Conservation (phyloP, 2,888 invertebrate species). For the Microctonus hyperodae region DNA sequence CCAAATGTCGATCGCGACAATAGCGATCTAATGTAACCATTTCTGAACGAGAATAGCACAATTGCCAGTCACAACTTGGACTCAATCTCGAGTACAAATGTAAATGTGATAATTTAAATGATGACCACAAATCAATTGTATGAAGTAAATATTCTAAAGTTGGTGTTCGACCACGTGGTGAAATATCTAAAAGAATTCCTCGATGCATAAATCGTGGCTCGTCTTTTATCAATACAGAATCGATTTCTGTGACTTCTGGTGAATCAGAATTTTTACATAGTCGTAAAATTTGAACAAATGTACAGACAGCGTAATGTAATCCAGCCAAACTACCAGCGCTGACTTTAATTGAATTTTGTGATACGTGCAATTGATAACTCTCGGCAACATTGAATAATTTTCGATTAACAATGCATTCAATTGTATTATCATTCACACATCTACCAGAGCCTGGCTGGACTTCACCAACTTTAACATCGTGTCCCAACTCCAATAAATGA, state of each 20-base stretch:
- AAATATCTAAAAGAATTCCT: constrained; percentile 68
- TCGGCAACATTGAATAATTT: constrained; percentile 63
- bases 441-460: constrained; percentile 62
- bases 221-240: constrained; percentile 67
- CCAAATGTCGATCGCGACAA: constrained; percentile 66
- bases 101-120: constrained; percentile 67
- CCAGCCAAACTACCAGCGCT: constrained; percentile 67
- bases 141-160: constrained; percentile 65
- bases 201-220: constrained; percentile 67
- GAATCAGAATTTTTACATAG: constrained; percentile 59
- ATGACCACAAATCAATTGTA: constrained; percentile 65
- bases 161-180: constrained; percentile 67
- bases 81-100: constrained; percentile 64
- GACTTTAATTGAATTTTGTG: constrained; percentile 65
- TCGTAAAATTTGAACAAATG: constrained; percentile 66
- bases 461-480: constrained; percentile 63
- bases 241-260: constrained; percentile 56
- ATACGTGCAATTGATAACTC: constrained; percentile 66
- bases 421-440: constrained; percentile 59
- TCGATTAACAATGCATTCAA: constrained; percentile 66
- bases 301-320: constrained; percentile 68
- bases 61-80: constrained; percentile 62
- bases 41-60: constrained; percentile 65
- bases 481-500: constrained; percentile 62
- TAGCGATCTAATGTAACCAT: constrained; percentile 67